These are phyloP conservation scores for Microcebus lehilahytsara DNA, from an alignment of 2,113 vertebrate species.

Conservation along the genomic window DNA sequence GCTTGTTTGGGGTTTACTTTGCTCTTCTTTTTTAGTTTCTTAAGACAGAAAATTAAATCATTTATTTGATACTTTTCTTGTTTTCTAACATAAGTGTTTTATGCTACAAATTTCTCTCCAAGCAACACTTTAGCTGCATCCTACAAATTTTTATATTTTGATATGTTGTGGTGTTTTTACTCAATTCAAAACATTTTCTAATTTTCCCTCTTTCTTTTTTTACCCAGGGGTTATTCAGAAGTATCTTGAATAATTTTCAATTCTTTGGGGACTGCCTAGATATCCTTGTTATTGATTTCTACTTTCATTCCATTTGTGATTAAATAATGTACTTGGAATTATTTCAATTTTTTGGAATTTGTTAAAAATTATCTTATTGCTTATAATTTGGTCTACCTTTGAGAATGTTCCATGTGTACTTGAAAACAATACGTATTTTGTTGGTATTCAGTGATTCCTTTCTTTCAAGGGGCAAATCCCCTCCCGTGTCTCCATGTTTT, in stretches of 20 bases:
- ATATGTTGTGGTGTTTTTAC: neutral
- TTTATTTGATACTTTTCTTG: neutral
- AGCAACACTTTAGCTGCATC: neutral
- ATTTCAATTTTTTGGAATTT: constrained; percentile 6
- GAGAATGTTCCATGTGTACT: neutral
- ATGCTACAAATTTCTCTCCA: neutral
- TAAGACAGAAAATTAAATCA: neutral
- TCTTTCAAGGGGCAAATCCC: neutral
- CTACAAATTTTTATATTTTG: neutral
- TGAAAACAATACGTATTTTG: neutral
- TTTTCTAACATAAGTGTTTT: neutral
- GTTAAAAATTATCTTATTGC: neutral
- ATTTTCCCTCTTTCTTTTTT: neutral
- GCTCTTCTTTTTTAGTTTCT: neutral
- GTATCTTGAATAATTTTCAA: neutral
- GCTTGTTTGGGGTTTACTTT: neutral
- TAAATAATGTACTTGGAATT: neutral
- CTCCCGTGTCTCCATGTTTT: neutral
- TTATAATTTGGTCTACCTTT: neutral
- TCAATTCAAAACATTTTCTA: neutral
- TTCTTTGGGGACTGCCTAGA: neutral
- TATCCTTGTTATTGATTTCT: neutral
- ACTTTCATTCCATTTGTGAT: neutral
- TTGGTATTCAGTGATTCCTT: neutral
- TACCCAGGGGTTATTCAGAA: neutral